Evolutionary conservation across 2,113 vertebrate species (phyloP).

Genomic region (Onychorhynchus coronatus): DNA sequence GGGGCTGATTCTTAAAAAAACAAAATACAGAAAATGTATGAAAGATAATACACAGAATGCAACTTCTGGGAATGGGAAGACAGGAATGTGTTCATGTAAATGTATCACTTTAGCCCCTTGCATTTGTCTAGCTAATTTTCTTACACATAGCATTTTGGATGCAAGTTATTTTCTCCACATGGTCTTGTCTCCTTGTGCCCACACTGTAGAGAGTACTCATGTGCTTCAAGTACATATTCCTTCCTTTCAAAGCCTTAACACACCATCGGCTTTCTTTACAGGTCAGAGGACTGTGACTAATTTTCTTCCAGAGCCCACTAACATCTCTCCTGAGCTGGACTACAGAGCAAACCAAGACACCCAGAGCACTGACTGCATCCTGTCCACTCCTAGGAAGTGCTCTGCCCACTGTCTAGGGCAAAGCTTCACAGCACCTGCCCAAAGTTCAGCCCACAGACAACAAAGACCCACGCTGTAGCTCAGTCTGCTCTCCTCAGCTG

Average conservation of each 20-base stretch:
- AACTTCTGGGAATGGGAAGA: not conserved
- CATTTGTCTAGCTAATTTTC: not conserved
- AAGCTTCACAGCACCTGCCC: not conserved
- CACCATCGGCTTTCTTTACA: not conserved
- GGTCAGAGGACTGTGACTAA: not conserved
- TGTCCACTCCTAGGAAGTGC: accelerated
- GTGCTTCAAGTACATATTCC: not conserved
- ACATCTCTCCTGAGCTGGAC: not conserved
- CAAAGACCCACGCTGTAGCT: accelerated
- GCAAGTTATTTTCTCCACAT: not conserved
- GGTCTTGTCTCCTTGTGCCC: not conserved
- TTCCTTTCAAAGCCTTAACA: not conserved
- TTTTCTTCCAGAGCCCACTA: not conserved
- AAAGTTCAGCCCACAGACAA: not conserved
- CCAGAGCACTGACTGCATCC: not conserved
- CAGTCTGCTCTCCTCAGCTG: not conserved
- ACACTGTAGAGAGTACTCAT: not conserved
- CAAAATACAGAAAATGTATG: not conserved
- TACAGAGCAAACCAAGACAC: not conserved
- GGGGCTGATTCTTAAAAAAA: not conserved
- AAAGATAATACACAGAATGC: not conserved
- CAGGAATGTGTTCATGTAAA: not conserved
- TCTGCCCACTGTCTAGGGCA: not conserved
- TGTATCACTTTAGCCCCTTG: not conserved
- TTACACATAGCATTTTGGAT: not conserved